Base-by-base conservation (phyloP, 2,797 vertebrate genomes). In the Zonotrichia albicollis region DNA sequence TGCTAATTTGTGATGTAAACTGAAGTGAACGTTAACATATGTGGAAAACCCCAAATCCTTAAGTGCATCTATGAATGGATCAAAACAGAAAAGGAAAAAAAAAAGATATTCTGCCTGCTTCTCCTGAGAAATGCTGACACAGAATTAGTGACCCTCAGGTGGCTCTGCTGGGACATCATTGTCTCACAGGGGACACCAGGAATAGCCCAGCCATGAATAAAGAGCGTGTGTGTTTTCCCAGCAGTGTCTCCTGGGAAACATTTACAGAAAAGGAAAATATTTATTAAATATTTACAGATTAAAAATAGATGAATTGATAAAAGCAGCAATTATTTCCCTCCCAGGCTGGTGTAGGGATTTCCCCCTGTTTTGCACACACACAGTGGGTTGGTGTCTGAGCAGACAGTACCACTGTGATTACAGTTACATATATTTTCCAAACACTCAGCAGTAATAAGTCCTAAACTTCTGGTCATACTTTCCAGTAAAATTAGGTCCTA, bases 401-500 rank as follows among this genome's bases (percentile, higher is more conserved):
- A 88, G 54, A 10, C 85, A 42, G 45, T 3, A 58, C n/a, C 48
- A 26, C 4, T 10, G 21, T 16, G 34, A 62, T 75, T 78, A 48
- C 46, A 58, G 16, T 86, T 90, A 88, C 82, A 29, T 23, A 0
- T 1, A 62, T 91, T 96, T 96, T 94, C 94, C 87, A 81, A 90
- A 55, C 77, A 26, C 55, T 58, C 70, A 61, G 65, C 75, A 70
- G 15, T 13, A 50, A 13, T 11, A 72, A n/a, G 32, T 76, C 40
- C 82, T 85, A 80, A 89, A 82, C 20, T 55, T 91, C 84, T 58
- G 67, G 58, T 83, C 87, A 64, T 40, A 19, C 21, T 74, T 96
- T 96, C 94, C 91, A 92, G 84, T 93, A 96, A 96, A 93, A 83
- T 18, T 22, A 91, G 2, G 45, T 80, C 77, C 73, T 53, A 66